phyloP scores from a whole-genome alignment of 2,113 vertebrate species.

The Rhipidura dahli region DNA sequence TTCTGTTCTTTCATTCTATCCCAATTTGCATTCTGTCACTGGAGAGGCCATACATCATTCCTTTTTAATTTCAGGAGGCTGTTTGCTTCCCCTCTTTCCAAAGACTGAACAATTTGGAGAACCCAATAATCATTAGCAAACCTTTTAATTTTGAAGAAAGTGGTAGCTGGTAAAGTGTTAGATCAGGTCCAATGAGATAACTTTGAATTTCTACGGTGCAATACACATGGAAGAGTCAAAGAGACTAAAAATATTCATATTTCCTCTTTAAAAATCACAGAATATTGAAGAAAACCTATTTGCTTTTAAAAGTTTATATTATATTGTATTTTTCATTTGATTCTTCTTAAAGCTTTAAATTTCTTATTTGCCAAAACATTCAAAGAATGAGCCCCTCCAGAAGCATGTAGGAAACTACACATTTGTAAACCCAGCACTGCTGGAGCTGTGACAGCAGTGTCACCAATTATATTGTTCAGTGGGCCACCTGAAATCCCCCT shows the following conservation, averaged over 20 bases:
- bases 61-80: neutral
- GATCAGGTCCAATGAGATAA: neutral
- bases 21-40: neutral
- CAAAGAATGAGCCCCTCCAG: neutral
- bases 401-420: neutral
- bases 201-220: neutral
- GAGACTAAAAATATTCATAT: neutral
- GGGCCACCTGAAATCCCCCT: neutral
- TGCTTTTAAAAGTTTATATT: neutral
- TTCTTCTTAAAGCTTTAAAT: neutral
- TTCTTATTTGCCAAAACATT: neutral
- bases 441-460: neutral
- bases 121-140: neutral
- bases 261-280: neutral
- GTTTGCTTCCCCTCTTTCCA: neutral
- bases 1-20: neutral
- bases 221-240: neutral
- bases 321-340: neutral
- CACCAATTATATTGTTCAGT: rapidly evolving
- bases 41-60: rapidly evolving
- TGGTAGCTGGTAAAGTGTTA: neutral
- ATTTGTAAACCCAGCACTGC: neutral
- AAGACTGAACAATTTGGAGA: neutral
- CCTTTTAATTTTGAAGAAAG: neutral
- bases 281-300: neutral